Evolutionary conservation across 2,888 invertebrate species (phyloP), one percentile per base, ranked within the genome.

Genomic region (Drosophila picticornis): DNA sequence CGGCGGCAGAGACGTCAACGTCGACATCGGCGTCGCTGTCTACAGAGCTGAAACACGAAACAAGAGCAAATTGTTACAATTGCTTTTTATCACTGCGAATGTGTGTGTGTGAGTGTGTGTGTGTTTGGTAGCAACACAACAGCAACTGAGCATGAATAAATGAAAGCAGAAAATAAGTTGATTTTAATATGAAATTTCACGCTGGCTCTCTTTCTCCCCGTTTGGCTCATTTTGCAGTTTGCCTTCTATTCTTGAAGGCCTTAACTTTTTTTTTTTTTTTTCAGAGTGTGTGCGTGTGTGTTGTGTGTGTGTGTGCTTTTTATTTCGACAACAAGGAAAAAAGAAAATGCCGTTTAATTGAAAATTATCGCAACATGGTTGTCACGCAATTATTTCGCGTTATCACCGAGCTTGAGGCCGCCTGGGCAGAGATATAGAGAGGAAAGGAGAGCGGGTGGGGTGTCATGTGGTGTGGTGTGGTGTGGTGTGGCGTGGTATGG

Each of bases 361-460:
- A 92, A 92, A 92, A 92, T 92, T 92, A 92, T 92, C 92, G 88
- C 91, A 85, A 90, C 91, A 92, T 92, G 92, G 92, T 92, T 92
- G 92, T 92, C 92, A 92, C 91, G 92, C 92, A 92, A 92, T 92
- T 91, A 91, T 88, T 91, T 92, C 90, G 81, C 90, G 91, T 91
- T 88, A 88, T 90, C 88, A 90, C 90, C 87, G 69, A 76, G 46
- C 75, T 71, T n/a, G 63, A 67, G 50, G 70, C 50, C 11, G 69
- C 25, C 46, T 34, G 48, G 27, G 22, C 40, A 57, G 57, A n/a
- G 13, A 4, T 2, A 16, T 19, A 19, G 27, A 7, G 31, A 4
- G 29, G 11, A 7, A 6, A 3, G 5, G 40, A 4, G 43, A 50
- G 53, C 40, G 59, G 22, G 27, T 43, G n/a, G 50, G 52, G 32